phyloP scores from a whole-genome alignment of 2,888 invertebrate genomes.

The Noctua fimbriata region DNA sequence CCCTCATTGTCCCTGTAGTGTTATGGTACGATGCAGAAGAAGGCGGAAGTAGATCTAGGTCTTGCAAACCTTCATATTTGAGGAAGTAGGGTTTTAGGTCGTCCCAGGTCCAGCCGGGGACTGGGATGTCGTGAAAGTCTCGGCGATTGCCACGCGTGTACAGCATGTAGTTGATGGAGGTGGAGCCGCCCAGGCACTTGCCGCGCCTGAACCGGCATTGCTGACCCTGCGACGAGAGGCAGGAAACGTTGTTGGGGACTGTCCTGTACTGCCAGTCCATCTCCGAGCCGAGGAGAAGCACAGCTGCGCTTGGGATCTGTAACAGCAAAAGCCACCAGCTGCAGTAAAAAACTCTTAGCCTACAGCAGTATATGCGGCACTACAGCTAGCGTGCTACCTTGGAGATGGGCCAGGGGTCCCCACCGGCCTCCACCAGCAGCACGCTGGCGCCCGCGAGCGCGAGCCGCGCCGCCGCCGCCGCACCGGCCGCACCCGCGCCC shows the following conservation, averaged over 20 bases:
- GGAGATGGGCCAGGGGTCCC: conserved; percentile 69
- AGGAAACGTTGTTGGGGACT: conserved; percentile 78
- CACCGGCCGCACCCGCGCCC: conserved; percentile 84
- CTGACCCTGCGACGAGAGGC: conserved; percentile 70
- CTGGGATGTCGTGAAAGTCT: conserved; percentile 75
- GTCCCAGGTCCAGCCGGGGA: conserved; percentile 79
- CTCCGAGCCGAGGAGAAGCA: conserved; percentile 69
- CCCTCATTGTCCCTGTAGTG: conserved; percentile 74
- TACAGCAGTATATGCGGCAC: neutral
- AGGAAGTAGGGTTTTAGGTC: conserved; percentile 80
- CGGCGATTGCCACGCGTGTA: conserved; percentile 78
- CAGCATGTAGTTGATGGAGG: conserved; percentile 82
- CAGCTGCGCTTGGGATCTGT: conserved; percentile 75
- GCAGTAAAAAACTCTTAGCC: neutral
- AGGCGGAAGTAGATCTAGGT: conserved; percentile 69
- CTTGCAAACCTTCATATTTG: conserved; percentile 77
- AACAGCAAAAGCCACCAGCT: neutral
- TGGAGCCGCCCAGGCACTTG: conserved; percentile 82
- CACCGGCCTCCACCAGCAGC: conserved; percentile 80
- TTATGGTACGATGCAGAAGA: conserved; percentile 80
- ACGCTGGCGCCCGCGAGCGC: conserved; percentile 74
- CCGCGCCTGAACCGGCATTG: conserved; percentile 79
- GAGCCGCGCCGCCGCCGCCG: conserved; percentile 76
- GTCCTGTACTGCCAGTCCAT: conserved; percentile 79
- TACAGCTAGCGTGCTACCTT: conserved; percentile 60